Percentiles rank a stretch among this genome's conserved stretches.
Conservation (phyloP, 2,797 vertebrate genomes). For the Cossypha polioptera region DNA sequence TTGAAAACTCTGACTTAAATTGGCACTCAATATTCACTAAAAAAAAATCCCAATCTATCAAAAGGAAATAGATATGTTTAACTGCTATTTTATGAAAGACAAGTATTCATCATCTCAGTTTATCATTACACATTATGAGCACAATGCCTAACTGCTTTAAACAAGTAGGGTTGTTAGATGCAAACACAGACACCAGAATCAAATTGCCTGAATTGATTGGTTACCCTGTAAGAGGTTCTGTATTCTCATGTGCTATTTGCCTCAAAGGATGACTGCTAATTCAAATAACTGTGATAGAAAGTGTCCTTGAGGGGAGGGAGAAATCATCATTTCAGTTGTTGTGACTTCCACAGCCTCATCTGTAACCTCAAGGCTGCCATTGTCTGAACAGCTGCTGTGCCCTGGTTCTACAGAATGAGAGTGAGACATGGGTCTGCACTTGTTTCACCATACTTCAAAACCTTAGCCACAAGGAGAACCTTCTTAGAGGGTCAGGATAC, state of each 20-base stretch:
- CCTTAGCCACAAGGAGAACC: neutral
- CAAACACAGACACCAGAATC: neutral
- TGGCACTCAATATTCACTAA: neutral
- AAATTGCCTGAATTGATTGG: neutral
- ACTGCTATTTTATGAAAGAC: neutral
- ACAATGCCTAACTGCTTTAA: neutral
- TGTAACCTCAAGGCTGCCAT: neutral
- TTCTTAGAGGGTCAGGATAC: neutral
- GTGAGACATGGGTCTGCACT: neutral
- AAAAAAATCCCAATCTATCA: neutral
- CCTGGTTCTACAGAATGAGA: neutral
- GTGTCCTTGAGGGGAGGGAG: neutral
- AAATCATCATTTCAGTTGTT: neutral
- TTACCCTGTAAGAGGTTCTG: neutral
- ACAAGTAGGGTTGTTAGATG: neutral
- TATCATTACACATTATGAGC: neutral
- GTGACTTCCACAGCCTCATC: neutral
- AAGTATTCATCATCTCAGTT: neutral
- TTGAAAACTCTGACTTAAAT: neutral
- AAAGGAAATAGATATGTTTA: neutral
- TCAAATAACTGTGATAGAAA: neutral
- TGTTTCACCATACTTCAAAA: neutral
- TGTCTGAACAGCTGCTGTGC: neutral
- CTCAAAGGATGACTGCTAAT: neutral
- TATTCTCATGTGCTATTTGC: neutral